A percentile compares a stretch with the other conserved stretches of the same genome.
These are phyloP conservation scores for Geotrypetes seraphini DNA, from an alignment of 2,797 vertebrate genomes.

Conservation along the genomic window DNA sequence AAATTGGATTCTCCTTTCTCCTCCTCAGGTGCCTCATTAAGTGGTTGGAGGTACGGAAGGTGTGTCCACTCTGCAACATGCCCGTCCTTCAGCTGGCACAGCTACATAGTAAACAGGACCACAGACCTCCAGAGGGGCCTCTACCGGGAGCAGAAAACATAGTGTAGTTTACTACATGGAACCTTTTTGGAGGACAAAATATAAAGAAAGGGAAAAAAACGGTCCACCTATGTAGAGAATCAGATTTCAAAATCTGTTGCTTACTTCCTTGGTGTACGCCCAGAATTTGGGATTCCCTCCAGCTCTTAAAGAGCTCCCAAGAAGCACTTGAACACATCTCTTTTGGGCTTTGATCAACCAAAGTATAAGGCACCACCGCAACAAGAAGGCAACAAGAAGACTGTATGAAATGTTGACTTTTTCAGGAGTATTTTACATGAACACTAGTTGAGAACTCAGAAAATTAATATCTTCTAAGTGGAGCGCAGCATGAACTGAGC, in stretches of 20 bases:
- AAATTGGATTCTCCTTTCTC: neutral
- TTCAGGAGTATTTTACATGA: constrained; percentile 73
- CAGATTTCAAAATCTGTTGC: constrained; percentile 15
- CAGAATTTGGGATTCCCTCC: constrained; percentile 26
- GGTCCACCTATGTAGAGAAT: constrained; percentile 28
- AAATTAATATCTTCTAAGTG: constrained; percentile 3
- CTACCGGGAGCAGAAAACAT: constrained; percentile 85
- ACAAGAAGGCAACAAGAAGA: constrained; percentile 26
- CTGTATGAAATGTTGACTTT: constrained; percentile 19
- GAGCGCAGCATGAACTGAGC: constrained; percentile 10
- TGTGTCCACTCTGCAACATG: constrained; percentile 96
- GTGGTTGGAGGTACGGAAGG: constrained; percentile 97
- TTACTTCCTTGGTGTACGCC: constrained; percentile 2
- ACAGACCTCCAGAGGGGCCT: constrained; percentile 65
- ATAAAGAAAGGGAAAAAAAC: neutral
- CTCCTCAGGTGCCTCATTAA: constrained; percentile 91
- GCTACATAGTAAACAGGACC: constrained; percentile 66
- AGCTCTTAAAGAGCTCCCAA: constrained; percentile 24
- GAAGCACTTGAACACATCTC: constrained; percentile 11
- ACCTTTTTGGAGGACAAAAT: neutral
- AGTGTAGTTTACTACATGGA: constrained; percentile 58
- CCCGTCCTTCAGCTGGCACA: constrained; percentile 90
- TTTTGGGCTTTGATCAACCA: constrained; percentile 61
- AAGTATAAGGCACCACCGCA: constrained; percentile 62
- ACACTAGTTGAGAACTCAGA: constrained; percentile 33